A percentile compares a stretch with the other conserved stretches of the same genome.
phyloP scores from a whole-genome alignment of 2,113 vertebrate genomes.

The Setophaga coronata region DNA sequence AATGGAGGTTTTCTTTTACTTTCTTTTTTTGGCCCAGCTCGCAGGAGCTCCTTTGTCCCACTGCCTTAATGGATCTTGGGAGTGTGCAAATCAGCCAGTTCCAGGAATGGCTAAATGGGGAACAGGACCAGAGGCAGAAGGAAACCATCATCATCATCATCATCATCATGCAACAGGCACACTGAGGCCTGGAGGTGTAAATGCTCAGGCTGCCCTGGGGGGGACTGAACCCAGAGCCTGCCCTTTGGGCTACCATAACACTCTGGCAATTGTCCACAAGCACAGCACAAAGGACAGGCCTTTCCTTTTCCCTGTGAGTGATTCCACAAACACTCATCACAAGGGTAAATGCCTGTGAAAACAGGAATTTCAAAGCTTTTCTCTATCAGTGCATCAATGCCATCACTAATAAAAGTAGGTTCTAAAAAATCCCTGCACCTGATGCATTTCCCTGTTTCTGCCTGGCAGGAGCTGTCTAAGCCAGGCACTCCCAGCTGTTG shows the following conservation, averaged over 20 bases:
- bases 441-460: background rate
- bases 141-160: background rate
- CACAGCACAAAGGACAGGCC: background rate
- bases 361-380: background rate
- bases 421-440: background rate
- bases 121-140: background rate
- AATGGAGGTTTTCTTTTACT: conserved; percentile 71
- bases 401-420: background rate
- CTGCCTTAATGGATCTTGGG: background rate
- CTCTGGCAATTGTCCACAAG: background rate
- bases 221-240: background rate
- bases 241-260: background rate
- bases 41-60: conserved; percentile 11
- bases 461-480: background rate
- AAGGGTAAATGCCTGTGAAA: background rate
- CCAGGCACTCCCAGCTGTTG: background rate
- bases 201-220: background rate
- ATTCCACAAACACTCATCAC: background rate
- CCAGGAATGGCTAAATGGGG: background rate
- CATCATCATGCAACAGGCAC: background rate
- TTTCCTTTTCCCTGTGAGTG: background rate
- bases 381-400: background rate
- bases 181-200: background rate
- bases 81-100: background rate
- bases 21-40: conserved; percentile 57